These are phyloP conservation scores for Zaprionus obscuricornis DNA, from an alignment of 2,888 invertebrate species.

Conservation along the genomic window DNA sequence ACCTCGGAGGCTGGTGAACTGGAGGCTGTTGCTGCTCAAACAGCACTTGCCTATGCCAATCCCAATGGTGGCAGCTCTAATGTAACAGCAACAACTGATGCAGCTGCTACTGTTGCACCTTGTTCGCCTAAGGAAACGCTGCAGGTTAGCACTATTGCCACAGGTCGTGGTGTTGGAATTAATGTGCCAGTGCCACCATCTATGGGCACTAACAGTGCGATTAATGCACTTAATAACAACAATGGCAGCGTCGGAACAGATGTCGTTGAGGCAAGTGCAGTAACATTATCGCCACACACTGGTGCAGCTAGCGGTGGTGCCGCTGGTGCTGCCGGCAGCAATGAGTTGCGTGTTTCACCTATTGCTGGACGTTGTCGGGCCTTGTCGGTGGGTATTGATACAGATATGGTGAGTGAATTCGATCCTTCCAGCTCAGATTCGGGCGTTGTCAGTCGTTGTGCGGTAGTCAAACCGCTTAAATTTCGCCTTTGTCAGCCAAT, in stretches of 20 bases:
- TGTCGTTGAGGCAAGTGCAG: no score
- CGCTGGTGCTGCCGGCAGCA: constrained; percentile 82
- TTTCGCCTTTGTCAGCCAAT: constrained; percentile 93
- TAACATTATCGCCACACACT: constrained; percentile 19
- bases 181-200: constrained; percentile 82
- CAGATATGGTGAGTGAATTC: constrained; percentile 96
- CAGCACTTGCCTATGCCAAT: constrained; percentile 80
- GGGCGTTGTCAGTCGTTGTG: constrained; percentile 94
- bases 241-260: constrained; percentile 61
- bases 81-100: constrained; percentile 82
- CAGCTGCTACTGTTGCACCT: constrained; percentile 49
- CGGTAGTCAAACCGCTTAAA: constrained; percentile 95
- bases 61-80: constrained; percentile 56
- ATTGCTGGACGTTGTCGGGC: constrained; percentile 87
- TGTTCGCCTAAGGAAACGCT: constrained; percentile 82
- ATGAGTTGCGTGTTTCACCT: constrained; percentile 88
- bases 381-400: constrained; percentile 92
- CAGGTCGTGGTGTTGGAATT: constrained; percentile 77
- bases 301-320: constrained; percentile 8
- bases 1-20: constrained; percentile 91
- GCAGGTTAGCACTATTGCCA: constrained; percentile 84
- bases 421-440: constrained; percentile 96
- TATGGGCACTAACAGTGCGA: constrained; percentile 67
- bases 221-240: constrained; percentile 74
- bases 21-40: constrained; percentile 87